Base-by-base conservation (phyloP, 2,888 invertebrate genomes). In the Polymixis flavicincta region DNA sequence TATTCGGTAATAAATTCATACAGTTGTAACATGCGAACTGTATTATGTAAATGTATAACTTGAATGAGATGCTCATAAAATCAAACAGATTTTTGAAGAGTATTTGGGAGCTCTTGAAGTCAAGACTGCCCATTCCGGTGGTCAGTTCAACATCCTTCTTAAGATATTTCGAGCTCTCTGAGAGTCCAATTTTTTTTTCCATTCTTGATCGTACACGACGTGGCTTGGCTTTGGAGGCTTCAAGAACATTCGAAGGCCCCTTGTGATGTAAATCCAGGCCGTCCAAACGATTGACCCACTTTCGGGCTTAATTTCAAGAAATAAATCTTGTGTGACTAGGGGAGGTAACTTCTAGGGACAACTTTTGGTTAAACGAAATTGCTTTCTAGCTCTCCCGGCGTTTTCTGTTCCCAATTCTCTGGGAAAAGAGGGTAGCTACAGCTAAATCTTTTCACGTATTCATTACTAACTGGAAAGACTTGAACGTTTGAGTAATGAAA, bases 311-410 rank as follows among this genome's bases (percentile, higher is more conserved):
- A 81, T 78, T 70, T 67, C 54, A 64, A 74, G 32, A 74, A 78
- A 81, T 81, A 74, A 81, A 78, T 81, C 74, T 80, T 66, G 45
- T 72, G 80, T 69, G 60, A 25, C 76, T 79, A 67, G 32, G 32
- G n/a, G n/a, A 57, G 70, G 57, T 67, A 76, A 71, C 71, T 67
- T 68, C 60, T 69, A 69, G 25, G 52, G n/a, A 64, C n/a, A 63
- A 78, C 54, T 81, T 66, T 76, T 11, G 59, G 11, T 52, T 28
- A 32, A 64, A 65, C 45, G 28, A 76, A 77, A 80, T 78, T 64
- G 78, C 50, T 74, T 81, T 78, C 78, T 67, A 60, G 54, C 59
- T 45, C 32, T 50, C 57, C 50, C 25, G 64, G 55, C 61, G 55
- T 32, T 59, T 42, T 66, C 32, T 52, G 42, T 67, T 17, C 3